These are phyloP conservation scores for Dascillus cervinus DNA, from an alignment of 2,888 invertebrate species.

Conservation along the genomic window DNA sequence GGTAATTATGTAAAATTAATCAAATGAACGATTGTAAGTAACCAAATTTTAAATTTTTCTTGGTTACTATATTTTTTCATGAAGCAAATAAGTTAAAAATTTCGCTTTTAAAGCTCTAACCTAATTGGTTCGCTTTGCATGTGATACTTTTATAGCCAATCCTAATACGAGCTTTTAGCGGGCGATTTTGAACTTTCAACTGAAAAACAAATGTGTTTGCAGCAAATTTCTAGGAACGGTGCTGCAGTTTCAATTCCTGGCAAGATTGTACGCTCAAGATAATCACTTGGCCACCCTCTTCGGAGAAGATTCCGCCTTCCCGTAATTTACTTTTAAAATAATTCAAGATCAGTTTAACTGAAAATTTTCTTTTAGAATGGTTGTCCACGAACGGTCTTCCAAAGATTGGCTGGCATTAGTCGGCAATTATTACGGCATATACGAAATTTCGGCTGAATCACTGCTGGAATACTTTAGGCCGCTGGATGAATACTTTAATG, in stretches of 20 bases:
- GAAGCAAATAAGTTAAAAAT: too few relatives aligned
- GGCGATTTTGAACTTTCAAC: too few relatives aligned
- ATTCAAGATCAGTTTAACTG: constrained; percentile 1
- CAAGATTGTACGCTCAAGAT: constrained; percentile 6
- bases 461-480: constrained; percentile 50
- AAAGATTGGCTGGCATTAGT: constrained; percentile 46
- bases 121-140: too few relatives aligned
- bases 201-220: too few relatives aligned
- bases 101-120: too few relatives aligned
- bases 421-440: constrained; percentile 43
- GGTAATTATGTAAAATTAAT: too few relatives aligned
- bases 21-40: neutral
- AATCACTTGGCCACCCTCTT: constrained; percentile 17
- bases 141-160: too few relatives aligned
- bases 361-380: constrained; percentile 4
- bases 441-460: constrained; percentile 45
- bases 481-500: constrained; percentile 48
- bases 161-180: too few relatives aligned
- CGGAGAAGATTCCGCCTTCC: constrained; percentile 23
- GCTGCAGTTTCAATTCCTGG: constrained; percentile 50
- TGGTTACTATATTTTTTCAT: constrained; percentile 5
- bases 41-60: constrained; percentile 4
- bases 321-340: constrained; percentile 16
- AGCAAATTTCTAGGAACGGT: constrained; percentile 52
- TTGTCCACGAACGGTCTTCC: constrained; percentile 37